phyloP scores from a whole-genome alignment of 64 coral and sea anemone genomes.

The Stylophora pistillata region DNA sequence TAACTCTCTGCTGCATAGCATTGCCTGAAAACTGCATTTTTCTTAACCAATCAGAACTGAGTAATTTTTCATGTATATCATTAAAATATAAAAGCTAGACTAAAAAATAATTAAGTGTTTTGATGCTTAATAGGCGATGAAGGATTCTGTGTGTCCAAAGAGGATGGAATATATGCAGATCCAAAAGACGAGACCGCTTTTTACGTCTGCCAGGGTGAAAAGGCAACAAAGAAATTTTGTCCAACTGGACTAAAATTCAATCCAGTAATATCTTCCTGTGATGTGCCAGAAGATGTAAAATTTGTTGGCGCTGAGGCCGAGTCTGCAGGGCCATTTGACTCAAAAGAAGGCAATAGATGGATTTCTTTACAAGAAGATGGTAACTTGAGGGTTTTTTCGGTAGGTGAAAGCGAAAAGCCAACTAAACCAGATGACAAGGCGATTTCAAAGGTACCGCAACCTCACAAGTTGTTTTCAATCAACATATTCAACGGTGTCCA shows the following conservation, averaged over 20 bases:
- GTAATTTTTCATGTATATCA: too few relatives aligned
- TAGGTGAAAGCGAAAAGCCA: neutral
- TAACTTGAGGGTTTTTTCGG: neutral
- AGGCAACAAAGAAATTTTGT: constrained; percentile 58
- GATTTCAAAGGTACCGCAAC: neutral
- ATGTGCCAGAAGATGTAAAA: constrained; percentile 33
- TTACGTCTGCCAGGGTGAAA: constrained; percentile 45
- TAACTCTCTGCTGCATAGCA: too few relatives aligned
- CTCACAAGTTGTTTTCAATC: constrained; percentile 18
- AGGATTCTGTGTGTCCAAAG: constrained; percentile 47
- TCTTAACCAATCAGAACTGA: too few relatives aligned
- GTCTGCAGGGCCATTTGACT: neutral
- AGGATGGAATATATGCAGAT: constrained; percentile 59
- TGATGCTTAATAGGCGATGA: neutral
- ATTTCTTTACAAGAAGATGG: neutral
- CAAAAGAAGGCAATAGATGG: neutral
- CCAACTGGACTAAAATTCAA: constrained; percentile 50
- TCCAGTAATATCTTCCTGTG: constrained; percentile 36
- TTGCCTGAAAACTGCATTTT: too few relatives aligned
- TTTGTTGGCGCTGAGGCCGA: constrained; percentile 12
- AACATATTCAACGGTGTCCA: constrained; percentile 3
- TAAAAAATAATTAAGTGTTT: neutral
- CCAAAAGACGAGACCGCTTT: constrained; percentile 44
- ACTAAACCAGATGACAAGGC: neutral
- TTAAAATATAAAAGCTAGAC: too few relatives aligned